phyloP scores from a whole-genome alignment of 2,113 vertebrate genomes.

The Salvelinus sp. region DNA sequence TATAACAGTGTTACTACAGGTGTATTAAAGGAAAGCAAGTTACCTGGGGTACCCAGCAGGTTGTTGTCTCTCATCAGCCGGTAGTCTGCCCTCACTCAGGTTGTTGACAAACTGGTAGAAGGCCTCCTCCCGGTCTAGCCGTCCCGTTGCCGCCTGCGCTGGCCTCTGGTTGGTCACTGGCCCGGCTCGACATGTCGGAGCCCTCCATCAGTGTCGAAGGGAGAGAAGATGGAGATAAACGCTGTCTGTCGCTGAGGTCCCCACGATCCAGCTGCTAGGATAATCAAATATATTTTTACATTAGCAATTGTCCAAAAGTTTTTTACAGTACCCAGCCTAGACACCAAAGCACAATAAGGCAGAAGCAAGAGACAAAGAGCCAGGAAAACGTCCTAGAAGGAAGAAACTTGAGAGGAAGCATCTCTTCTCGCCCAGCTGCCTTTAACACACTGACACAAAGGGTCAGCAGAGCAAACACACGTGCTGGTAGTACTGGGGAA shows the following conservation, averaged over 20 bases:
- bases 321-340: no score
- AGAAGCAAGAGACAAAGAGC: no score
- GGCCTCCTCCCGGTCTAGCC: conserved; percentile 92
- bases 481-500: no score
- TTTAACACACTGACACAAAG: neutral
- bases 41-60: conserved; percentile 95
- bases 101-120: conserved; percentile 99
- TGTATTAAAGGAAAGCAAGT: no score
- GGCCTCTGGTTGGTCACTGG: conserved; percentile 88
- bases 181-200: conserved; percentile 90
- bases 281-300: neutral
- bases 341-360: no score
- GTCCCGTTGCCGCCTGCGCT: conserved; percentile 91
- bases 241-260: conserved; percentile 20
- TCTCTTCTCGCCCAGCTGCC: neutral
- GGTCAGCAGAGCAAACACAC: no score
- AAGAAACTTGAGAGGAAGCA: no score
- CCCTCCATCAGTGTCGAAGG: conserved; percentile 83
- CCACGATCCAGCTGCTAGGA: conserved; percentile 46
- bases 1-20: no score
- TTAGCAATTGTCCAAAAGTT: no score
- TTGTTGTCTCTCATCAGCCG: conserved; percentile 99
- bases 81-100: conserved; percentile 96
- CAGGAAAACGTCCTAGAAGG: no score
- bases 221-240: conserved; percentile 34